Evolutionary conservation across 2,888 invertebrate species (phyloP).

Genomic region (Zhuqinia jingwanae): DNA sequence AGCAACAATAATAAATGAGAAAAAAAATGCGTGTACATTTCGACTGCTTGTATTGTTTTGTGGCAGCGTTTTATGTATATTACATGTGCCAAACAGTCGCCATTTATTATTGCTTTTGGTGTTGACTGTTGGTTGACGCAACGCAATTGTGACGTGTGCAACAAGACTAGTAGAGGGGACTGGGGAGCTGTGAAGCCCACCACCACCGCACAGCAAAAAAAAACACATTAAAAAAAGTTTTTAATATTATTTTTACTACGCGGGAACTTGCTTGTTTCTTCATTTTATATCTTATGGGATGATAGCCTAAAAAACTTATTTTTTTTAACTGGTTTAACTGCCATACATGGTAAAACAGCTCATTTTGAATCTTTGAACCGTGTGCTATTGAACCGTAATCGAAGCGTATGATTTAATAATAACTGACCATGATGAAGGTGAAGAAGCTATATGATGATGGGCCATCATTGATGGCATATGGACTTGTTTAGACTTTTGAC

Average conservation of each 20-base stretch:
- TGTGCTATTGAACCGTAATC: conserved; percentile 67
- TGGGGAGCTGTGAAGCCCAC: too few species aligned
- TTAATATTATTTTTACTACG: conserved; percentile 51
- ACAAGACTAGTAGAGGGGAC: too few species aligned
- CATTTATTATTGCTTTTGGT: too few species aligned
- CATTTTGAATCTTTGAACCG: conserved; percentile 49
- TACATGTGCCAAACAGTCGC: too few species aligned
- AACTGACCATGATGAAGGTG: conserved; percentile 44
- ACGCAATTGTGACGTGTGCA: too few species aligned
- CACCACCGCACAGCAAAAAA: background rate
- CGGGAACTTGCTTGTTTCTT: conserved; percentile 65
- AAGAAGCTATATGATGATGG: conserved; percentile 11
- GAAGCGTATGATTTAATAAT: conserved; percentile 66
- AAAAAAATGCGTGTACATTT: too few species aligned
- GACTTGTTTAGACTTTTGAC: conserved; percentile 66
- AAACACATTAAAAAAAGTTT: conserved; percentile 28
- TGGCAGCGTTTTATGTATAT: too few species aligned
- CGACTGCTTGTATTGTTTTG: too few species aligned
- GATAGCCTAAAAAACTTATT: conserved; percentile 61
- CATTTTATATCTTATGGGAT: conserved; percentile 59
- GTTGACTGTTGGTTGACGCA: too few species aligned
- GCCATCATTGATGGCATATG: too few species aligned
- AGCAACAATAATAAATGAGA: too few species aligned
- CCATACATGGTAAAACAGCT: conserved; percentile 63
- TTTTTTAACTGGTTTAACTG: conserved; percentile 67